phyloP scores from a whole-genome alignment of 2,888 invertebrate species.

The Parapristionchus giblindavisi region DNA sequence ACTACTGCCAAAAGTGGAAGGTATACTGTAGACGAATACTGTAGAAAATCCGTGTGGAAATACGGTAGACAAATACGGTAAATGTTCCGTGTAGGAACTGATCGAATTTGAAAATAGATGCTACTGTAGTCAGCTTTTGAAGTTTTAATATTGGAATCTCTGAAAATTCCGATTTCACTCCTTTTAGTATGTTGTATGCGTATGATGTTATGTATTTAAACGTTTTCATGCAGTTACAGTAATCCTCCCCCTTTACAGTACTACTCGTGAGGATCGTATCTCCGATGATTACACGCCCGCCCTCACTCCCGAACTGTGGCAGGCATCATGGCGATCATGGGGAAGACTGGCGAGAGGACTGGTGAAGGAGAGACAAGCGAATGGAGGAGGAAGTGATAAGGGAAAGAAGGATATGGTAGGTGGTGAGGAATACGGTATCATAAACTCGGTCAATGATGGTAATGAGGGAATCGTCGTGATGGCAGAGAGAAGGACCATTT shows the following conservation, averaged over 20 bases:
- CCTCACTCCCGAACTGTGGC: slow-evolving; percentile 62
- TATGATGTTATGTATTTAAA: too few species aligned
- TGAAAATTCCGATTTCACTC: too few species aligned
- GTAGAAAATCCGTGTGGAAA: background rate
- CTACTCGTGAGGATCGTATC: slow-evolving; percentile 39
- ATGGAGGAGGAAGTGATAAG: background rate
- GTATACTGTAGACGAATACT: background rate
- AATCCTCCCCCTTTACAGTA: slow-evolving; percentile 8
- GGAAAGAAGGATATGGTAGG: background rate
- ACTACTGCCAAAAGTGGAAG: slow-evolving; percentile 35
- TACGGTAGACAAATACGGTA: too few species aligned
- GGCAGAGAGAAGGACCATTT: too few species aligned
- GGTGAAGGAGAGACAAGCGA: slow-evolving; percentile 45
- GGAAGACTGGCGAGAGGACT: slow-evolving; percentile 48
- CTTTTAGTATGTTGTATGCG: too few species aligned
- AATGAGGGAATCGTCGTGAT: too few species aligned
- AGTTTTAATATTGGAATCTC: too few species aligned
- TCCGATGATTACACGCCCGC: slow-evolving; percentile 46
- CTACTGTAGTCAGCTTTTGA: too few species aligned
- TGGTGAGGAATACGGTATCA: background rate
- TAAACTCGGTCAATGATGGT: too few species aligned
- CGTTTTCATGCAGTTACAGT: too few species aligned
- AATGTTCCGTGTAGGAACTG: too few species aligned
- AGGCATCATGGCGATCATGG: slow-evolving; percentile 61
- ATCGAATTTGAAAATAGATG: too few species aligned